Evolutionary conservation across 1,140 invertebrate species (phyloP).

Genomic region (Melitaea cinxia): DNA sequence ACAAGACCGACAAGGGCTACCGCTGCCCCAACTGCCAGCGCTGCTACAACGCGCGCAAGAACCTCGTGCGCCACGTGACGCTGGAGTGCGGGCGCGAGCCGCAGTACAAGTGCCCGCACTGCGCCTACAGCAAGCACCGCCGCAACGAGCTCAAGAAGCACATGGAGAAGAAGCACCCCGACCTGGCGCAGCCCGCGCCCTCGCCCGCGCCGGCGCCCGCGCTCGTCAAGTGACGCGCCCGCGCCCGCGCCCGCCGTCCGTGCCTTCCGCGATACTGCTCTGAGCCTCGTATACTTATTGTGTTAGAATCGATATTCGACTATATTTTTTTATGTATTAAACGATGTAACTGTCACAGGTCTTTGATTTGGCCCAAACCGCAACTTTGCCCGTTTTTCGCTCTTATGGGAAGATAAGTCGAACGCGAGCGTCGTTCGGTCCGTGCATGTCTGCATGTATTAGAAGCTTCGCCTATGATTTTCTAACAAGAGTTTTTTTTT

Average conservation of each 20-base stretch:
- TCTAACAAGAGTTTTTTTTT: constrained; percentile 76
- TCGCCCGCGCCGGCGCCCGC: constrained; percentile 26
- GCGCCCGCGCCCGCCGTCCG: constrained; percentile 39
- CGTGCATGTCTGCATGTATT: constrained; percentile 80
- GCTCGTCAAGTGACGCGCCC: constrained; percentile 28
- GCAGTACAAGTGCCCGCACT: constrained; percentile 85
- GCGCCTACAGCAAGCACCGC: constrained; percentile 79
- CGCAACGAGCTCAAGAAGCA: constrained; percentile 83
- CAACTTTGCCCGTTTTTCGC: constrained; percentile 35
- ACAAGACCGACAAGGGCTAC: constrained; percentile 75
- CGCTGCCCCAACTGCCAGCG: constrained; percentile 81
- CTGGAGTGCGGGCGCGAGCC: constrained; percentile 87
- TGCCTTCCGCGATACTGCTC: too few species aligned
- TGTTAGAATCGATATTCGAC: constrained; percentile 62
- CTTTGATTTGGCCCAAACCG: constrained; percentile 55
- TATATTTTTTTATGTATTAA: constrained; percentile 77
- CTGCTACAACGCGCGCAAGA: constrained; percentile 83
- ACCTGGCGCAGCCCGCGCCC: constrained; percentile 32
- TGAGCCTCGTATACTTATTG: constrained; percentile 68
- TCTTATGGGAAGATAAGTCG: constrained; percentile 76
- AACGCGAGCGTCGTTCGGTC: constrained; percentile 53
- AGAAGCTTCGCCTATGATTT: constrained; percentile 80
- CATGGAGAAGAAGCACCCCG: constrained; percentile 80
- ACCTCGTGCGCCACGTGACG: constrained; percentile 84
- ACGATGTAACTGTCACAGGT: constrained; percentile 51